Conservation (phyloP, 2,888 invertebrate species). For the Leptopilina myrica region DNA sequence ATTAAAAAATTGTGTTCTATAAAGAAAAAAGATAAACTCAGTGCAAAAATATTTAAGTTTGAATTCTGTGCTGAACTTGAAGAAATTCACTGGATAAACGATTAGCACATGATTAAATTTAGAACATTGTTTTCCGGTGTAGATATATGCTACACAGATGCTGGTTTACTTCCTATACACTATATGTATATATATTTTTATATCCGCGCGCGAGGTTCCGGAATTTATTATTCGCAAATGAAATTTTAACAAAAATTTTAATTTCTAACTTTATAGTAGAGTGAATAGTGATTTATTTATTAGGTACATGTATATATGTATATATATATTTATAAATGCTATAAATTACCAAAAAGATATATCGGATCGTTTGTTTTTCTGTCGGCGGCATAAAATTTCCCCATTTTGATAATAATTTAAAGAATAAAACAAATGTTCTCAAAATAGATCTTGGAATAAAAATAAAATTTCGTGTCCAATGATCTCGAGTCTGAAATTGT, state of each 20-base stretch:
- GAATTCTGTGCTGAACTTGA: not conserved
- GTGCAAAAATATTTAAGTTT: not conserved
- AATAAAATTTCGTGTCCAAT: too few relatives aligned
- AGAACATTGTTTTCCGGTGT: slow-evolving; percentile 62
- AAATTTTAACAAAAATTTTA: not conserved
- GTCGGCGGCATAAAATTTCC: too few relatives aligned
- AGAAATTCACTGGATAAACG: slow-evolving; percentile 8
- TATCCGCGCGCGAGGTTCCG: not conserved
- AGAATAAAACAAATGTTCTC: too few relatives aligned
- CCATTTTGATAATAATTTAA: too few relatives aligned
- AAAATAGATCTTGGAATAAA: too few relatives aligned
- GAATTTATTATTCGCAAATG: not conserved
- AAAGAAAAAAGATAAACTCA: not conserved
- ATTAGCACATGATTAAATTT: slow-evolving; percentile 54
- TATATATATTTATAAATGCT: too few relatives aligned
- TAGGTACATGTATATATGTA: too few relatives aligned
- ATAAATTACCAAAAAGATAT: too few relatives aligned
- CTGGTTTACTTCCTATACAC: not conserved
- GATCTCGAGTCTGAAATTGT: too few relatives aligned
- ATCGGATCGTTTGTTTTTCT: too few relatives aligned
- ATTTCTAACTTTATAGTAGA: too few relatives aligned
- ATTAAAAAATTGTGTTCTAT: not conserved
- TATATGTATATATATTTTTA: not conserved
- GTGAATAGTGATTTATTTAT: too few relatives aligned
- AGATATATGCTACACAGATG: not conserved